Percentiles rank a stretch among this genome's conserved stretches.
Evolutionary conservation across 2,888 invertebrate genomes (phyloP).

Genomic region (Xylota sylvarum): DNA sequence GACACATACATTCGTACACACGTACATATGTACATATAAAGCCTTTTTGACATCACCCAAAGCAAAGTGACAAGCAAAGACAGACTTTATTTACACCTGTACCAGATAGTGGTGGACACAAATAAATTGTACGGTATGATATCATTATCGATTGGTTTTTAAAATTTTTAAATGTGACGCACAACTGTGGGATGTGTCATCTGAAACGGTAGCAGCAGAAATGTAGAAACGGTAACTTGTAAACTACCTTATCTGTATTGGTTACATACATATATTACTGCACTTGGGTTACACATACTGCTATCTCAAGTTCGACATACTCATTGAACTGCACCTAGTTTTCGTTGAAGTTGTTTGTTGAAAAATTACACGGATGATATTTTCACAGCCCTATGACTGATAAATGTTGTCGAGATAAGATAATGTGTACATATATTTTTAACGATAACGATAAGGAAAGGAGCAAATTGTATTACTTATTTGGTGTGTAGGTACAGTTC

Average conservation of each 20-base stretch:
- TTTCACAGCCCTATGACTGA: slow-evolving; percentile 21
- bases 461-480: slow-evolving; percentile 23
- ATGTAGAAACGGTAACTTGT: slow-evolving; percentile 6
- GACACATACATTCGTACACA: no score
- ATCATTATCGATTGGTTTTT: slow-evolving; percentile 53
- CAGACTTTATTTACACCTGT: slow-evolving; percentile 20
- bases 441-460: slow-evolving; percentile 39
- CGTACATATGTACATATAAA: no score
- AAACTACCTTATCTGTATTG: not conserved
- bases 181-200: slow-evolving; percentile 41
- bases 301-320: slow-evolving; percentile 43
- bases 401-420: slow-evolving; percentile 55
- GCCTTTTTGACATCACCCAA: slow-evolving; percentile 43
- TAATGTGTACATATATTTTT: slow-evolving; percentile 47
- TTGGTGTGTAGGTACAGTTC: not conserved
- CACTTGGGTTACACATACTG: slow-evolving; percentile 6
- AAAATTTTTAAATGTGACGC: slow-evolving; percentile 23
- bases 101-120: slow-evolving; percentile 35
- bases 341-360: slow-evolving; percentile 47
- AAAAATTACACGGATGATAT: slow-evolving; percentile 39
- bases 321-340: slow-evolving; percentile 58
- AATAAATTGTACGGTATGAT: slow-evolving; percentile 44
- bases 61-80: slow-evolving; percentile 17
- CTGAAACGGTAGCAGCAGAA: slow-evolving; percentile 49
- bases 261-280: not conserved